Base-by-base conservation (phyloP, 2,888 invertebrate genomes). In the Pilophorus perplexus region DNA sequence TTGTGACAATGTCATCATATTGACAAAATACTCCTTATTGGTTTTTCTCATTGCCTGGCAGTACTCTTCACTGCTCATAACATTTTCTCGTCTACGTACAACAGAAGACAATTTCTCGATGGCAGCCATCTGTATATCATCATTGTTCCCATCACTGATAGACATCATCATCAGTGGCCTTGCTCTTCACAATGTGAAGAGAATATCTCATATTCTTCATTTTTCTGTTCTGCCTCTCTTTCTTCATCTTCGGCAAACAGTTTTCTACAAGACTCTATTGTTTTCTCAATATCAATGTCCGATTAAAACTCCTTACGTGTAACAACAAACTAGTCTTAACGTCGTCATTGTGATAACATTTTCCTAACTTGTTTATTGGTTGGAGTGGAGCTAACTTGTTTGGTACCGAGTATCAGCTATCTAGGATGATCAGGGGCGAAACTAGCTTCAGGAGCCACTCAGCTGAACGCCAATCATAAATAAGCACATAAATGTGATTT, bases 111-210 rank as follows among this genome's bases (percentile, higher is more conserved):
- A 12, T 2, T 50, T 50, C 27, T 25, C n/a, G 1, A 27, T 6
- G 3, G n/a, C 14, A 1, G 8, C 5, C 27, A 27, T 14, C 14
- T 14, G 12, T 16, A 50, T 1, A 14, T 50, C 50, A 16, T 50
- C 50, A 16, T 50, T 50, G n/a, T 50, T 50, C 23, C 22, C 46
- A 28, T n/a, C 50, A 3, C 27, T 27, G 27, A n/a, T 27, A n/a
- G 16, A 50, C n/a, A n/a, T 50, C 27, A 23, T 48, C 48, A 12
- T 25, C 25, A 4, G 16, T n/a, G 18, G n/a, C n/a, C 28, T 27
- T 27, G 14, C 50, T 50, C 27, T n/a, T 1, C n/a, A n/a, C n/a
- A n/a, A n/a, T n/a, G n/a, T n/a, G n/a, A n/a, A n/a, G n/a, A n/a
- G n/a, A n/a, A n/a, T n/a, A n/a, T n/a, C n/a, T n/a, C n/a, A n/a